Percentiles rank a stretch among this genome's conserved stretches.
Conservation (phyloP, 2,888 invertebrate genomes). For the Drosophila multiciliata region DNA sequence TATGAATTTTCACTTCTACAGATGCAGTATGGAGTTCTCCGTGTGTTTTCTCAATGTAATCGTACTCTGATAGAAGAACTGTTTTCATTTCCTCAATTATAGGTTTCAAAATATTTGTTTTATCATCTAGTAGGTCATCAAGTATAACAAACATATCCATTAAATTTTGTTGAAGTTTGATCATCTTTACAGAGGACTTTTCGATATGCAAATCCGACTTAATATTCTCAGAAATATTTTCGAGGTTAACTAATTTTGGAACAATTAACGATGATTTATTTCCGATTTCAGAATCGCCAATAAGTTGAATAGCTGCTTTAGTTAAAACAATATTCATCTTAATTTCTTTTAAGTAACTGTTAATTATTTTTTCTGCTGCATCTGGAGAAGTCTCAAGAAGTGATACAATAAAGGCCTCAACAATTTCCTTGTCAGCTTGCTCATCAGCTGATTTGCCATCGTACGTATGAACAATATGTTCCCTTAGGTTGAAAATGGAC, state of each 20-base stretch:
- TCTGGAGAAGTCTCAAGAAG: slow-evolving; percentile 49
- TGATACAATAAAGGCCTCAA: slow-evolving; percentile 50
- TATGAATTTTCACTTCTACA: slow-evolving; percentile 47
- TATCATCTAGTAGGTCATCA: slow-evolving; percentile 70
- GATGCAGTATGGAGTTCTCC: slow-evolving; percentile 31
- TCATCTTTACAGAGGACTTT: slow-evolving; percentile 76
- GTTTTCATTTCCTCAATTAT: slow-evolving; percentile 59
- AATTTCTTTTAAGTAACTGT: slow-evolving; percentile 50
- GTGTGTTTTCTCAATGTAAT: slow-evolving; percentile 62
- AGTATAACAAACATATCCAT: slow-evolving; percentile 81
- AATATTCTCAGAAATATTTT: slow-evolving; percentile 53
- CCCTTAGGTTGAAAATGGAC: slow-evolving; percentile 73
- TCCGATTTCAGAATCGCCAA: slow-evolving; percentile 44
- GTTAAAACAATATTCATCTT: slow-evolving; percentile 49
- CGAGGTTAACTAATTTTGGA: slow-evolving; percentile 53
- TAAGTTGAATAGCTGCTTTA: slow-evolving; percentile 41
- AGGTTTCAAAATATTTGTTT: slow-evolving; percentile 32
- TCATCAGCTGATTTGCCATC: slow-evolving; percentile 64
- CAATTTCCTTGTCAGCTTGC: slow-evolving; percentile 19
- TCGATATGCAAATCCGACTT: slow-evolving; percentile 44
- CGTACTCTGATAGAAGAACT: slow-evolving; percentile 57
- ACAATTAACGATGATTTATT: slow-evolving; percentile 46
- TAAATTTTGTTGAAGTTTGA: slow-evolving; percentile 76
- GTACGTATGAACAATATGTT: slow-evolving; percentile 82
- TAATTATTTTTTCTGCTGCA: slow-evolving; percentile 40